Evolutionary conservation across 2,888 invertebrate genomes (phyloP).

Genomic region (Perdita meconis): DNA sequence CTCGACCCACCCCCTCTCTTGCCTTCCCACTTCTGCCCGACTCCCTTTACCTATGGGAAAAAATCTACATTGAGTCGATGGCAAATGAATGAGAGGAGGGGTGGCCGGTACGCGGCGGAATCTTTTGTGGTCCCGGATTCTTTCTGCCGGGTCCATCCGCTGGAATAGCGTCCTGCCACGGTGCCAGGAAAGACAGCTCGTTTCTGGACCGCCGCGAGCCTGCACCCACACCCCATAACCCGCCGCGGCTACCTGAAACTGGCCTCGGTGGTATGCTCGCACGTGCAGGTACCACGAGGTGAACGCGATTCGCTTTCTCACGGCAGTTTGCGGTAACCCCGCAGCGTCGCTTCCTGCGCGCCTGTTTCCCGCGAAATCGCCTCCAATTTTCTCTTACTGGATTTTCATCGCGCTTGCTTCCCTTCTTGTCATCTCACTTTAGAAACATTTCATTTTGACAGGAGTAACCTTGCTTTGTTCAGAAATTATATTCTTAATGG

Average conservation of each 20-base stretch:
- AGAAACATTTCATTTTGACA: no score
- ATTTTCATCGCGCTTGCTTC: no score
- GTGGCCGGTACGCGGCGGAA: constrained; percentile 70
- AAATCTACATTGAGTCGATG: constrained; percentile 78
- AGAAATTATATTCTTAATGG: no score
- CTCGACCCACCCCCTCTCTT: constrained; percentile 46
- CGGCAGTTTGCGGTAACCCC: constrained; percentile 57
- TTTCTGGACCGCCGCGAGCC: constrained; percentile 42
- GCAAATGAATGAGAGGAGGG: constrained; percentile 77
- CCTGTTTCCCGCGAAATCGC: constrained; percentile 27
- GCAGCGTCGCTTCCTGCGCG: constrained; percentile 29
- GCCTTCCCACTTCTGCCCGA: constrained; percentile 54
- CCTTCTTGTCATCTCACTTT: no score
- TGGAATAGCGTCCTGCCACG: constrained; percentile 55
- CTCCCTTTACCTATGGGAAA: constrained; percentile 76
- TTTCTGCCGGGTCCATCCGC: constrained; percentile 66
- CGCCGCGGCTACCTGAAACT: constrained; percentile 54
- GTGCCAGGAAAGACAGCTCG: constrained; percentile 24
- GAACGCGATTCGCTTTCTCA: constrained; percentile 63
- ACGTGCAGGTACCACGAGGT: constrained; percentile 53
- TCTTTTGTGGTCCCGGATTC: constrained; percentile 81
- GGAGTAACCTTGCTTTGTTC: no score
- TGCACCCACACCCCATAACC: constrained; percentile 46
- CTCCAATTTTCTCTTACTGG: neutral
- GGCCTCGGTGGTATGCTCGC: constrained; percentile 33